Evolutionary conservation across 2,113 vertebrate species (phyloP).

Genomic region (Forbesichthys agassizii): DNA sequence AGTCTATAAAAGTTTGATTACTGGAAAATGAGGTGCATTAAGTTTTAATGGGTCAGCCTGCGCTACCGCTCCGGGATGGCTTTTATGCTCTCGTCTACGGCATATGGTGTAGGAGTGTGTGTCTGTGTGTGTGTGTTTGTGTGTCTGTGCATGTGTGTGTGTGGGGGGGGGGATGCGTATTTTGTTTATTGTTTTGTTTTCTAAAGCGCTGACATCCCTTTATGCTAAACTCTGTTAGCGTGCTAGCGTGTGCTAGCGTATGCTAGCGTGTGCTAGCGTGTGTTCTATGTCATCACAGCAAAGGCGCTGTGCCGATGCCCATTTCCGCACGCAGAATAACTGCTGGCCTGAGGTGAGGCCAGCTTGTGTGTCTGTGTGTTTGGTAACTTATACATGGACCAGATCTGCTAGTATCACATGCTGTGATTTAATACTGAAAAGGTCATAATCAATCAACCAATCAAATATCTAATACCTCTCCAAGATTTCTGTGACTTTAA

Average conservation of each 20-base stretch:
- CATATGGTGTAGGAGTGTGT: slow-evolving; percentile 69
- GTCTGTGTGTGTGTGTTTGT: slow-evolving; percentile 39
- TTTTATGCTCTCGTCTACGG: slow-evolving; percentile 86
- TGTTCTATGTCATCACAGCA: slow-evolving; percentile 51
- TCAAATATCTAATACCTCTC: too few relatives aligned
- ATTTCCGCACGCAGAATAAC: slow-evolving; percentile 28
- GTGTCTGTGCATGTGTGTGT: slow-evolving; percentile 31
- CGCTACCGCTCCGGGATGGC: slow-evolving; percentile 90
- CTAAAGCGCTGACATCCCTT: slow-evolving; percentile 58
- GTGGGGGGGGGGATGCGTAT: slow-evolving; percentile 27
- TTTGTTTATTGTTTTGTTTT: slow-evolving; percentile 26
- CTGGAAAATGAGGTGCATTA: slow-evolving; percentile 91
- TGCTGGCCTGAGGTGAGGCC: slow-evolving; percentile 32
- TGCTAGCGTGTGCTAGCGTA: too few relatives aligned
- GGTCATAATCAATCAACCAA: too few relatives aligned
- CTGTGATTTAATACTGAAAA: too few relatives aligned
- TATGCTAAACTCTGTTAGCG: slow-evolving; percentile 35
- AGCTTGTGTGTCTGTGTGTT: background rate
- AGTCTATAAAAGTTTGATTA: slow-evolving; percentile 99
- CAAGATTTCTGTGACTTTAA: too few relatives aligned
- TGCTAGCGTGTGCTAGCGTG: background rate
- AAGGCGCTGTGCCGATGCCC: slow-evolving; percentile 22
- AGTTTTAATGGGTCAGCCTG: slow-evolving; percentile 94
- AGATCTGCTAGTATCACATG: background rate
- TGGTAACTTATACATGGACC: slow-evolving; percentile 37